These are phyloP conservation scores for Andrena hattorfiana DNA, from an alignment of 2,888 invertebrate genomes.

Conservation along the genomic window DNA sequence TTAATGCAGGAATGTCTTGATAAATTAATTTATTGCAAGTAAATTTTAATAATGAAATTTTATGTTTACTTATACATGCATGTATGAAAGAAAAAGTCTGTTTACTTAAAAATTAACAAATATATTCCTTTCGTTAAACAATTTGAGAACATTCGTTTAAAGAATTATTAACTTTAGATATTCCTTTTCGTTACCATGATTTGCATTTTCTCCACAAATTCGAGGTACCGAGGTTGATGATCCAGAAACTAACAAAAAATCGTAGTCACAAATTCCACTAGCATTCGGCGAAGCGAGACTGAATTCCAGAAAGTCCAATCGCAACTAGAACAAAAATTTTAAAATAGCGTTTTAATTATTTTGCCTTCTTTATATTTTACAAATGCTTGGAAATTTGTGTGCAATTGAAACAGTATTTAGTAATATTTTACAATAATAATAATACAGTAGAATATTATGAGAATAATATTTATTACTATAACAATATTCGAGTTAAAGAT, in stretches of 20 bases:
- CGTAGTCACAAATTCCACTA: constrained; percentile 90
- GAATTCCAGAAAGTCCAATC: constrained; percentile 92
- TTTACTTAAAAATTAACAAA: too few relatives aligned
- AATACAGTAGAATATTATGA: too few relatives aligned
- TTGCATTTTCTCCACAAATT: constrained; percentile 93
- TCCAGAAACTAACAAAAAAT: constrained; percentile 90
- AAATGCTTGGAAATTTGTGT: neutral
- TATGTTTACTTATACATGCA: neutral
- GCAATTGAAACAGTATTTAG: too few relatives aligned
- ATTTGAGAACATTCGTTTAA: too few relatives aligned
- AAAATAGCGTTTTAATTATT: constrained; percentile 71
- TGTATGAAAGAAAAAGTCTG: too few relatives aligned
- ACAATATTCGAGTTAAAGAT: neutral
- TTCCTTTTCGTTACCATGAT: constrained; percentile 86
- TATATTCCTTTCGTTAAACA: too few relatives aligned
- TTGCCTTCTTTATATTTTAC: neutral
- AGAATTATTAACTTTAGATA: too few relatives aligned
- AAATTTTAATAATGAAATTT: neutral
- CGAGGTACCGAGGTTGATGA: constrained; percentile 89
- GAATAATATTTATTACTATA: neutral
- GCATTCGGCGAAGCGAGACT: constrained; percentile 91
- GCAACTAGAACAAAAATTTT: constrained; percentile 86
- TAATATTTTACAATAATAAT: too few relatives aligned
- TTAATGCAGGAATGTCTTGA: too few relatives aligned
- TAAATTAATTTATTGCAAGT: too few relatives aligned